A percentile compares a stretch with the other conserved stretches of the same genome.
These are phyloP conservation scores for Oreocharis arfaki DNA, from an alignment of 2,113 vertebrate species.

Conservation along the genomic window DNA sequence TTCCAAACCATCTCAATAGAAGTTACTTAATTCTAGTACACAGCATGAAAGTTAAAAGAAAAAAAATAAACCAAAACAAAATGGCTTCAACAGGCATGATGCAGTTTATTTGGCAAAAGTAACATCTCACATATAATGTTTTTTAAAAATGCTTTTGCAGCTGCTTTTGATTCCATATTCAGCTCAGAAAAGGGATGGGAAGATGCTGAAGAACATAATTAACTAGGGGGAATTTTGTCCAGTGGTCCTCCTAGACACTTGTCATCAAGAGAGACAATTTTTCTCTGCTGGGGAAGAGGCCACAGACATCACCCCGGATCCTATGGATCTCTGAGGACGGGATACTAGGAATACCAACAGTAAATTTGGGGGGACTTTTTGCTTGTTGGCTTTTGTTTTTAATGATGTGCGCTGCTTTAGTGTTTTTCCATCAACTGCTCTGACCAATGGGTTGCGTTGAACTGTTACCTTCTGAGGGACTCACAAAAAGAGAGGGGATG, in stretches of 20 bases:
- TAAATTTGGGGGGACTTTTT: not conserved
- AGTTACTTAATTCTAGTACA: not conserved
- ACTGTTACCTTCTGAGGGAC: not conserved
- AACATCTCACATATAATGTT: not conserved
- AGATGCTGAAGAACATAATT: not conserved
- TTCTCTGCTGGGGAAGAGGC: not conserved
- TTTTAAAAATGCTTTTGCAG: not conserved
- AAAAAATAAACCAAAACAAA: not conserved
- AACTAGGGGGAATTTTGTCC: not conserved
- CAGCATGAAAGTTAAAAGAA: not conserved
- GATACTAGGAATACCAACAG: not conserved
- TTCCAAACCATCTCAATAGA: not conserved
- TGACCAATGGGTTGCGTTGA: not conserved
- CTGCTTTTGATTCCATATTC: not conserved
- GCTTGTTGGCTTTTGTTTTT: not conserved
- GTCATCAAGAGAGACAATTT: not conserved
- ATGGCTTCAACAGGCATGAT: not conserved
- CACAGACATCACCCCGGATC: not conserved
- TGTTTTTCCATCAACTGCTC: not conserved
- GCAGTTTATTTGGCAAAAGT: not conserved
- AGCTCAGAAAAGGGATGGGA: not conserved
- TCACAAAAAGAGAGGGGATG: not conserved
- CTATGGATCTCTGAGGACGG: not conserved
- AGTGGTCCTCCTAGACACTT: not conserved
- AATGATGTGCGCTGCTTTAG: not conserved